Evolutionary conservation across 2,888 invertebrate species (phyloP), one percentile per base, ranked within the genome.

Genomic region (Poecilobothrus nobilitatus): DNA sequence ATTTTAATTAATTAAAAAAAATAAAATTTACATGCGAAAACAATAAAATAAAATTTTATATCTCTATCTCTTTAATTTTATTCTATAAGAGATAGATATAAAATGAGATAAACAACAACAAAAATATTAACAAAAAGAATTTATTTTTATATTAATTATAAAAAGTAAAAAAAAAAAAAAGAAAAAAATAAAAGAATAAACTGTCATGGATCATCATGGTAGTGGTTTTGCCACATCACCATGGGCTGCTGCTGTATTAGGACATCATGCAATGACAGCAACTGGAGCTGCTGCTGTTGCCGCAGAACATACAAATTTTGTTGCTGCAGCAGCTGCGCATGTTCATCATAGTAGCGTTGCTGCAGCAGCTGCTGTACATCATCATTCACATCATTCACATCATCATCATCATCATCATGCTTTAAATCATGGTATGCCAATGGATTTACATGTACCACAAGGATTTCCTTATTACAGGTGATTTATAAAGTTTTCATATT

Each of bases 401-500:
- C 87, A 86, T 79, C 83, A 77, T 82, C 83, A 78, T 71, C 80
- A 79, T 70, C 74, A 73, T 71, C 74, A 75, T 69, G 84, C 84
- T 76, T 85, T 85, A 69, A 86, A 86, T 79, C 87, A 86, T 74
- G 87, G 86, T 74, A 88, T 91, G 88, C 93, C 94, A 68, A 94
- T 94, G 93, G 94, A 94, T 82, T 86, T 94, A 76, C 94, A 94
- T 83, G 93, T 94, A 81, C 91, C 94, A 67, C 94, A 94, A 81
- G 92, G 91, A 76, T 94, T 94, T 82, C 92, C 93, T 70, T 94
- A 94, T 83, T 94, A 94, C 84, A 90, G 93, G 93, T 94, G 79
- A 76, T 27, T 27, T 27, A n/a, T 73, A 73, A 72, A 44, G 15
- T 37, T 37, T 37, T 12, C 34, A 44, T 53, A 53, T 53, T 53